These are phyloP conservation scores for Drosophila mojavensis DNA, from an alignment of 1,140 invertebrate species.

Conservation along the genomic window DNA sequence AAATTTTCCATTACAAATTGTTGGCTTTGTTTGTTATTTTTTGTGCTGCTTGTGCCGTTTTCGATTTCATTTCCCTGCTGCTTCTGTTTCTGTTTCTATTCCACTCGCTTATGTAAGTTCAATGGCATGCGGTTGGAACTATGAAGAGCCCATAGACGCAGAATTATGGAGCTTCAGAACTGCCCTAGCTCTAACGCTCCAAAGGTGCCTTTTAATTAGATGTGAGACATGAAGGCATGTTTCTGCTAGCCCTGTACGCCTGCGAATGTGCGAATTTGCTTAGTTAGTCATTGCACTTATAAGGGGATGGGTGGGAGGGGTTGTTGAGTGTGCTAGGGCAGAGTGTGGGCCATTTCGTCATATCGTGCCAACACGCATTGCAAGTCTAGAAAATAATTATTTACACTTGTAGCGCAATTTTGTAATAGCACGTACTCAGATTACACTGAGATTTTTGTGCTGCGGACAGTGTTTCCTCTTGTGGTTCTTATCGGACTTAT, in stretches of 20 bases:
- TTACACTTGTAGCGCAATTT: slow-evolving; percentile 19
- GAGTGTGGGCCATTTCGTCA: slow-evolving; percentile 39
- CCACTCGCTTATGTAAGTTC: slow-evolving; percentile 75
- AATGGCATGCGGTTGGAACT: slow-evolving; percentile 62
- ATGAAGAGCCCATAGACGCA: slow-evolving; percentile 19
- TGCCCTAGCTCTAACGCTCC: slow-evolving; percentile 19
- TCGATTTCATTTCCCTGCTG: slow-evolving; percentile 38
- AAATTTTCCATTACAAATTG: slow-evolving; percentile 72
- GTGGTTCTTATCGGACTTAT: slow-evolving; percentile 13
- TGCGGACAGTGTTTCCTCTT: slow-evolving; percentile 7
- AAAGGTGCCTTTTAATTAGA: slow-evolving; percentile 49
- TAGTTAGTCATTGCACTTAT: slow-evolving; percentile 37
- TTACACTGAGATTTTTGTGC: slow-evolving; percentile 27
- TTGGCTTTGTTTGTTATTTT: slow-evolving; percentile 39
- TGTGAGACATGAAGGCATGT: slow-evolving; percentile 41
- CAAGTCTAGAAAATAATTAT: slow-evolving; percentile 36
- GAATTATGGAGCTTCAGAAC: slow-evolving; percentile 2
- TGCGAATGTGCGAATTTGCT: slow-evolving; percentile 49
- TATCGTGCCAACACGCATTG: slow-evolving; percentile 15
- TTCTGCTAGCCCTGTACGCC: slow-evolving; percentile 29
- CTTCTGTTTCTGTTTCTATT: slow-evolving; percentile 29
- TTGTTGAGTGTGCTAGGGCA: neutral
- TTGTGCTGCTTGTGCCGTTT: slow-evolving; percentile 47
- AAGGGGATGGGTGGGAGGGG: neutral
- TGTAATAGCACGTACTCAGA: slow-evolving; percentile 33